Conservation (phyloP, 2,888 invertebrate genomes). For the Daptonema setosum region DNA sequence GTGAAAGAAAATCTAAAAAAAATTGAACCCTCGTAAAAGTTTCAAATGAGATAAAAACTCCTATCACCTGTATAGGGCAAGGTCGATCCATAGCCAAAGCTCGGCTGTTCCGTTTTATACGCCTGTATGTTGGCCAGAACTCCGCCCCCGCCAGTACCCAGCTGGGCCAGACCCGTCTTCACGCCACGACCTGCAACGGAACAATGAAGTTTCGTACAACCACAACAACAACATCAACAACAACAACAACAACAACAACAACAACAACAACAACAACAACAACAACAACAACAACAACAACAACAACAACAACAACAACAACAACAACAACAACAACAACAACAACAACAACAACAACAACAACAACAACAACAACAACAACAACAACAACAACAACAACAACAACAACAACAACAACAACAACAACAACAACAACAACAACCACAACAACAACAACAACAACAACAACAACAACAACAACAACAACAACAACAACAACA, state of each 20-base stretch:
- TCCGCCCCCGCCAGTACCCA: no score
- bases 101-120: no score
- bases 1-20: no score
- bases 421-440: neutral
- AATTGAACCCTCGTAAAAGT: no score
- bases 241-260: slow-evolving; percentile 7
- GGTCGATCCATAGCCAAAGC: no score
- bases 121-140: no score
- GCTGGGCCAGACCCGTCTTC: no score
- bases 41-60: no score
- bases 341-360: neutral
- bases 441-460: slow-evolving; percentile 1
- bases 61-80: no score
- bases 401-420: neutral
- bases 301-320: neutral
- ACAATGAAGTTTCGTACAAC: no score
- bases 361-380: neutral
- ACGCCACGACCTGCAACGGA: no score
- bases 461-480: slow-evolving; percentile 1
- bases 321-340: neutral
- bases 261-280: slow-evolving; percentile 4
- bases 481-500: slow-evolving; percentile 1
- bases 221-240: no score
- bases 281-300: neutral
- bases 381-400: neutral